Evolutionary conservation across 1,140 invertebrate species (phyloP).

Genomic region (Battus philenor): DNA sequence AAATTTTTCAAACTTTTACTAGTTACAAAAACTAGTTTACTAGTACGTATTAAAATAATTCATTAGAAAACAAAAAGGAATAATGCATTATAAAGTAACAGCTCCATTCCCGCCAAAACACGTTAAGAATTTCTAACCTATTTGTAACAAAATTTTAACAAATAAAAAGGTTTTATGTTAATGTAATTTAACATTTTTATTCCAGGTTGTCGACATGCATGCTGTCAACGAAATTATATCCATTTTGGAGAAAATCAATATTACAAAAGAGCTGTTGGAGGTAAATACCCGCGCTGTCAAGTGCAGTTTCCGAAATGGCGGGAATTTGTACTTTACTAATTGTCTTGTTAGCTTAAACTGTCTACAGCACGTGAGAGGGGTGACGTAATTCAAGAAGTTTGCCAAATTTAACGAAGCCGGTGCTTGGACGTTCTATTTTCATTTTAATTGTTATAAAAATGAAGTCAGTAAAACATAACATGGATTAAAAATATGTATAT

Average conservation of each 20-base stretch:
- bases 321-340: neutral
- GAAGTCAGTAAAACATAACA: no score
- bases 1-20: no score
- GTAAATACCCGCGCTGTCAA: slow-evolving; percentile 73
- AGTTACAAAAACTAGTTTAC: no score
- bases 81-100: neutral
- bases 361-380: neutral
- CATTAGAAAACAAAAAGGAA: neutral
- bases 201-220: slow-evolving; percentile 95
- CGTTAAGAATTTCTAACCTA: no score
- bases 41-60: neutral
- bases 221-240: slow-evolving; percentile 94
- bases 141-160: no score
- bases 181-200: slow-evolving; percentile 42
- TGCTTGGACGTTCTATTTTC: no score
- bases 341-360: slow-evolving; percentile 11
- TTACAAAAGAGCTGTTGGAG: slow-evolving; percentile 96
- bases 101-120: no score
- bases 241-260: slow-evolving; percentile 92
- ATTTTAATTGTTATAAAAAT: neutral
- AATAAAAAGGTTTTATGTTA: no score
- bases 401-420: slow-evolving; percentile 15
- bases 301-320: neutral
- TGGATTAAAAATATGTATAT: no score
- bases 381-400: neutral